Conservation (phyloP, 2,888 invertebrate species). For the Thecocarcelia acutangulata region DNA sequence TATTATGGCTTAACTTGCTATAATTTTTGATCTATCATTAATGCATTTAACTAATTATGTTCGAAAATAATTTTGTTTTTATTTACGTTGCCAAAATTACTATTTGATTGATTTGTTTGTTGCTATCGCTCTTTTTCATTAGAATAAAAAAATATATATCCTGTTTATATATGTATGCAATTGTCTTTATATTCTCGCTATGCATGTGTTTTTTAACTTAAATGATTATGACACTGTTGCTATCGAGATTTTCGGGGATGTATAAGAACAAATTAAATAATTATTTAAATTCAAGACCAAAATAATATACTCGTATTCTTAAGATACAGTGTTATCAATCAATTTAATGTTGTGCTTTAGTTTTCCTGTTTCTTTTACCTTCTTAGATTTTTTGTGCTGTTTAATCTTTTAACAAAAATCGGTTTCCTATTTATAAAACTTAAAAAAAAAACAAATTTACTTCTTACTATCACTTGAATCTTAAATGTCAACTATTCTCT, state of each 20-base stretch:
- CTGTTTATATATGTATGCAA: slow-evolving; percentile 4
- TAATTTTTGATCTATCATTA: slow-evolving; percentile 9
- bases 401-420: slow-evolving; percentile 74
- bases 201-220: slow-evolving; percentile 66
- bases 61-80: no score
- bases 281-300: neutral
- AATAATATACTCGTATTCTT: neutral
- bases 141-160: neutral
- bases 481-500: slow-evolving; percentile 56
- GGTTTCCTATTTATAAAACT: slow-evolving; percentile 75
- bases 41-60: slow-evolving; percentile 4
- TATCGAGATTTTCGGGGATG: neutral
- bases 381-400: slow-evolving; percentile 33
- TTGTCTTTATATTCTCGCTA: slow-evolving; percentile 17
- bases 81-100: no score
- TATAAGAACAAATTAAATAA: no score
- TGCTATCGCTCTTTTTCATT: no score
- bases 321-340: slow-evolving; percentile 40
- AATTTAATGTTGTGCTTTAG: slow-evolving; percentile 45
- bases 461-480: slow-evolving; percentile 50
- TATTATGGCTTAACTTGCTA: slow-evolving; percentile 6
- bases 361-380: slow-evolving; percentile 41
- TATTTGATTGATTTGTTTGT: no score
- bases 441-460: slow-evolving; percentile 32
- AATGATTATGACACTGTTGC: slow-evolving; percentile 47